These are phyloP conservation scores for Amphibalanus amphitrite DNA, from an alignment of 1,140 invertebrate species.

Conservation along the genomic window DNA sequence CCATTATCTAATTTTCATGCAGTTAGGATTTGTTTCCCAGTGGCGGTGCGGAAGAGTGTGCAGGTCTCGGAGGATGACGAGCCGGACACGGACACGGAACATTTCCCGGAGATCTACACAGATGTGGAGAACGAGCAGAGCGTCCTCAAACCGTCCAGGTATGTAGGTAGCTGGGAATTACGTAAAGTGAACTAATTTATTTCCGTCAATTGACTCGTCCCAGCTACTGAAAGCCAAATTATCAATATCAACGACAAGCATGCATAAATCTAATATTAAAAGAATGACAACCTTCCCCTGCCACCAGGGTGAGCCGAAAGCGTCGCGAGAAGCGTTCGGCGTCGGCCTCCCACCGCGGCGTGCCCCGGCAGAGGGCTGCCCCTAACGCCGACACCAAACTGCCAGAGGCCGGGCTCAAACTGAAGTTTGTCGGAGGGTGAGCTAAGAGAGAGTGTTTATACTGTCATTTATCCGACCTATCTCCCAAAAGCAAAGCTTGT, in stretches of 20 bases:
- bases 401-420: conserved; percentile 5
- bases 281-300: neutral
- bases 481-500: too few species aligned
- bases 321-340: neutral
- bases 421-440: conserved; percentile 13
- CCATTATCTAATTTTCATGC: too few species aligned
- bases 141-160: neutral
- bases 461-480: too few species aligned
- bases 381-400: neutral
- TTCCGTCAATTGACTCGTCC: too few species aligned
- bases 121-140: conserved; percentile 13
- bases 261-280: too few species aligned
- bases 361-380: neutral
- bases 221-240: too few species aligned
- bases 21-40: neutral
- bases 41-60: neutral
- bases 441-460: too few species aligned
- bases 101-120: conserved; percentile 15
- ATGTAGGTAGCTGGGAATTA: too few species aligned
- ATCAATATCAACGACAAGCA: too few species aligned
- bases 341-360: too few species aligned
- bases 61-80: conserved; percentile 14
- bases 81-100: conserved; percentile 17
- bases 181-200: too few species aligned
- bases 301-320: neutral